Percentiles rank a stretch among this genome's conserved stretches.
Conservation (phyloP, 2,888 invertebrate species). For the Harpalus rufipes region DNA sequence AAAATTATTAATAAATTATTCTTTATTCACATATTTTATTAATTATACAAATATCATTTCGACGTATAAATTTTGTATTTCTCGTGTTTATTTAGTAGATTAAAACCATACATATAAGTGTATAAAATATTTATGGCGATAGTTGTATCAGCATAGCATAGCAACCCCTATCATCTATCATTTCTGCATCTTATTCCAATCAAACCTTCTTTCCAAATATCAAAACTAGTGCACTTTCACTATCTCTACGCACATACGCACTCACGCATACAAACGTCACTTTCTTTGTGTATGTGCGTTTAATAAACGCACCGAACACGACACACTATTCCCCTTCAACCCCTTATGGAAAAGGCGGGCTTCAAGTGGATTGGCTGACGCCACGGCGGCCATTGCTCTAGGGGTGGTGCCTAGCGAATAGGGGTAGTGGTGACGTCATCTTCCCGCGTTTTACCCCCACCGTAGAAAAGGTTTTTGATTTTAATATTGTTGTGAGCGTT, state of each 20-base stretch:
- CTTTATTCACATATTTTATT: background rate
- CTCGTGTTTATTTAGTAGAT: background rate
- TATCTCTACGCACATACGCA: slow-evolving; percentile 41
- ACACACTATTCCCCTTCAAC: slow-evolving; percentile 71
- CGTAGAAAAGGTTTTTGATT: slow-evolving; percentile 52
- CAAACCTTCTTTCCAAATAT: slow-evolving; percentile 56
- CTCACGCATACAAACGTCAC: slow-evolving; percentile 53
- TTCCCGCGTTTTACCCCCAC: slow-evolving; percentile 59
- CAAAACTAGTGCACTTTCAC: slow-evolving; percentile 62
- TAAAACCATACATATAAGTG: background rate
- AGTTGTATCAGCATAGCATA: slow-evolving; percentile 10
- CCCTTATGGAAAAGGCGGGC: slow-evolving; percentile 72
- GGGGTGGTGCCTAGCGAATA: slow-evolving; percentile 72
- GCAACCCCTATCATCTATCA: slow-evolving; percentile 35
- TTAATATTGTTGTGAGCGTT: slow-evolving; percentile 55
- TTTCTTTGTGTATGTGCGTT: slow-evolving; percentile 55
- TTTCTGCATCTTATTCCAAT: slow-evolving; percentile 26
- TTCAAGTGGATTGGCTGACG: slow-evolving; percentile 71
- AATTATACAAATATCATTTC: background rate
- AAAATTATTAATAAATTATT: no score
- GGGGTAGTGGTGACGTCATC: slow-evolving; percentile 71
- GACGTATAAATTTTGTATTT: slow-evolving; percentile 1
- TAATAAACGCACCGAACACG: slow-evolving; percentile 32
- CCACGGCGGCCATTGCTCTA: slow-evolving; percentile 74
- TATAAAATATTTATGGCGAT: slow-evolving; percentile 36